Base-by-base conservation (phyloP, 2,888 invertebrate species). In the Xanthorhoe spadicearia region DNA sequence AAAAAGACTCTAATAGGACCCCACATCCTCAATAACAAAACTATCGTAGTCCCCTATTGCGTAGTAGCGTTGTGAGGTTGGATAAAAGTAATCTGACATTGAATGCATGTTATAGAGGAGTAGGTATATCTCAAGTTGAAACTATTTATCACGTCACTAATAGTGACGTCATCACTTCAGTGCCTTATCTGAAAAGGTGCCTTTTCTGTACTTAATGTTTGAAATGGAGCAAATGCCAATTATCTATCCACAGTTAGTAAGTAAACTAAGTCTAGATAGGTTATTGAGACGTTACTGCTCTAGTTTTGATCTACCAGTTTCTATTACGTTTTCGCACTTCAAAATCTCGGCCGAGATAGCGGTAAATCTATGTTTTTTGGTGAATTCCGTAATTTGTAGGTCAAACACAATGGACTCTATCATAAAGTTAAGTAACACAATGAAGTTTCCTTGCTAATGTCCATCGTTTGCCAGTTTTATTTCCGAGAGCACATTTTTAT, bases 271-370 rank as follows among this genome's bases (percentile, higher is more conserved):
- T 23, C 23, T 23, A 23, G 23, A 1, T 23, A 23, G n/a, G n/a
- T n/a, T n/a, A n/a, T n/a, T n/a, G 23, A 23, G 23, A 1, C 1
- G 4, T 19, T 13, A 18, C 46, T 46, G 46, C n/a, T 15, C 23
- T 9, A 46, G 23, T 17, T 48, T 28, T 28, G n/a, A 18, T 15
- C n/a, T 23, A 46, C 48, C 32, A n/a, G 32, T 58, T 18, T 32
- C 32, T 50, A 28, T 28, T 48, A 17, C 32, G 57, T 57, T 48
- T 63, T 19, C 48, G 19, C 46, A 56, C 28, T 23, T 46, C 19
- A 15, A n/a, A n/a, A 51, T 43, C 59, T 51, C 19, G 52, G 56
- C 17, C 28, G 46, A 55, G 49, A 57, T 63, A 35, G 28, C 54
- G 54, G 54, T 32, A 13, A 32, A 32, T 32, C 2, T 32, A 32